These are phyloP conservation scores for Lagodon rhomboides DNA, from an alignment of 2,797 vertebrate species.

Conservation along the genomic window DNA sequence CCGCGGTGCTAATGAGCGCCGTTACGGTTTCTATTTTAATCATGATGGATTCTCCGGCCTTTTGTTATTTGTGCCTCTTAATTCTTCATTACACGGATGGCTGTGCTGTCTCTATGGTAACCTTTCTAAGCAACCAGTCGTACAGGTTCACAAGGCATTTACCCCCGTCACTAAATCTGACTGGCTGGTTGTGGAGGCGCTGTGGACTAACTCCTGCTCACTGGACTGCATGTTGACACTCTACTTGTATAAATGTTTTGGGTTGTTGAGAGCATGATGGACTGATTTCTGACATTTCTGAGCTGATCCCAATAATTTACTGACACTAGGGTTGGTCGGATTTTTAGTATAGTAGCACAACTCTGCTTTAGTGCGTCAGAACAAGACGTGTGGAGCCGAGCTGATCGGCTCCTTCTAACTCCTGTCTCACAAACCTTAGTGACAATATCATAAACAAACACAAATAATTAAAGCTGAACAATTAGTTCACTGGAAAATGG, in stretches of 20 bases:
- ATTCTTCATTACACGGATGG: slow-evolving; percentile 70
- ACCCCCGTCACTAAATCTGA: neutral
- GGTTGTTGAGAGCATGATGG: neutral
- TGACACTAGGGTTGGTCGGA: too few relatives aligned
- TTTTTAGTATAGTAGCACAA: too few relatives aligned
- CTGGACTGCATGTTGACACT: slow-evolving; percentile 25
- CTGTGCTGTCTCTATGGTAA: slow-evolving; percentile 71
- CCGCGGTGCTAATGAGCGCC: slow-evolving; percentile 59
- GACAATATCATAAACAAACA: too few relatives aligned
- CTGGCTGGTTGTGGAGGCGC: slow-evolving; percentile 18
- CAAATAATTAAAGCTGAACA: too few relatives aligned
- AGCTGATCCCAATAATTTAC: neutral
- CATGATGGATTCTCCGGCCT: slow-evolving; percentile 53
- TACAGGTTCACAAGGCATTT: slow-evolving; percentile 41
- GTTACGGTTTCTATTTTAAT: slow-evolving; percentile 61
- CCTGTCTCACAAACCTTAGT: too few relatives aligned
- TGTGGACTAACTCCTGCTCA: slow-evolving; percentile 16
- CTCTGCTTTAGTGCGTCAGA: too few relatives aligned
- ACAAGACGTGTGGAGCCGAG: too few relatives aligned
- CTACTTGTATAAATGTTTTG: neutral
- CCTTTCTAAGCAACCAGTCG: slow-evolving; percentile 58
- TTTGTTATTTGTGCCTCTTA: slow-evolving; percentile 62
- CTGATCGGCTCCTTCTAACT: too few relatives aligned
- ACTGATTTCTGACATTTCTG: neutral
- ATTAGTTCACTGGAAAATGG: too few relatives aligned